Evolutionary conservation across 1,140 invertebrate species (phyloP), one percentile per base, ranked within the genome.

Genomic region (Oreohelix idahoensis): DNA sequence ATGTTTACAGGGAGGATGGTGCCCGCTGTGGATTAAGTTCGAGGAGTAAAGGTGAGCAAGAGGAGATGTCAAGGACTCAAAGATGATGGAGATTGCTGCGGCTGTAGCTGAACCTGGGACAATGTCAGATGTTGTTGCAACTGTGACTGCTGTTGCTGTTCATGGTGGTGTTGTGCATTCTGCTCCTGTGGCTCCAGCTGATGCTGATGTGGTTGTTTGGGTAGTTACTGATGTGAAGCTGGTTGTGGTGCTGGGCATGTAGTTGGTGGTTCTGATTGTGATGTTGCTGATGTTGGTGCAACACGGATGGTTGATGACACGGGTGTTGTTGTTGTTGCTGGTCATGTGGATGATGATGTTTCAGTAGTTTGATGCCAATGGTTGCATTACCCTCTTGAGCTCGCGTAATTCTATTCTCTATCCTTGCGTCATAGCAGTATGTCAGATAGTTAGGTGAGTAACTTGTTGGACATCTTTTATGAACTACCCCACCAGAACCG

Each of bases 321-420:
- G n/a, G 51, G 15, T 71, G 80, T 75, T 74, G n/a, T n/a, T n/a
- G n/a, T n/a, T n/a, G 80, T 77, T 77, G 79, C 71, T 85, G 84
- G 49, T 76, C 35, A 26, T 83, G 78, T 29, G 73, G 80, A 26
- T 75, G 80, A 23, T 69, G 75, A 66, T 83, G 79, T 8, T 82
- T 45, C 26, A 82, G 10, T 11, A 53, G 69, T 63, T 82, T 82
- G 0, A 75, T n/a, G 36, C 42, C 75, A 1, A 71, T 38, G 29
- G 5, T 35, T 4, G 71, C 69, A n/a, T 23, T 45, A 58, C 26
- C 26, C 29, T 82, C 84, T 39, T 51, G 49, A 29, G 45, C 49
- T 38, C 69, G 75, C 29, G 80, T 53, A 75, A 69, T 82, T 74
- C 84, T 42, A 66, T 79, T 79, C 45, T 84, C 84, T 32, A 39